Conservation (phyloP, 2,113 vertebrate genomes). For the Apeltes quadracus region DNA sequence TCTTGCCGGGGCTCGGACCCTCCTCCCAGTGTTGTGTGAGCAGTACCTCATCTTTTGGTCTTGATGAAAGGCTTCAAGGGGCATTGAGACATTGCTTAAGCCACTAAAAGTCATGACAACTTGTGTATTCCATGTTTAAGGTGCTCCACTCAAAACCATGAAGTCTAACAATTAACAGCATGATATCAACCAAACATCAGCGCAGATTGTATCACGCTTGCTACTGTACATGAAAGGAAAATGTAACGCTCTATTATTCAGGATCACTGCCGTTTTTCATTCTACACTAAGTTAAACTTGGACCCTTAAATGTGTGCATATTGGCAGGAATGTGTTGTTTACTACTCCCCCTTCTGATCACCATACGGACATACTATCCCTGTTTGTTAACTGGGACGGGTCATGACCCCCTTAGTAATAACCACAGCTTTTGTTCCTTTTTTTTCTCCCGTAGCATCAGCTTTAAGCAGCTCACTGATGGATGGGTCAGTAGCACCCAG, state of each 20-base stretch:
- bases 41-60: constrained; percentile 5
- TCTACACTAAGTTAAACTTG: constrained; percentile 6
- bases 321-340: constrained; percentile 2
- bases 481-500: constrained; percentile 22
- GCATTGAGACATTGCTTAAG: constrained; percentile 1
- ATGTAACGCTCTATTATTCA: constrained; percentile 14
- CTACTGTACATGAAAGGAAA: constrained; percentile 26
- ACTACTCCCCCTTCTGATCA: background rate
- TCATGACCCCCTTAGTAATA: constrained; percentile 8
- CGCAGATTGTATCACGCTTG: constrained; percentile 30
- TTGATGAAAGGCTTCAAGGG: constrained; percentile 14
- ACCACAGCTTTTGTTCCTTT: constrained; percentile 5
- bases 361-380: constrained; percentile 6
- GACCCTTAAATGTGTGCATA: constrained; percentile 6
- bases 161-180: constrained; percentile 22
- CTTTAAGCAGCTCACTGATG: constrained; percentile 43
- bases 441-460: constrained; percentile 20
- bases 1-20: too few species aligned
- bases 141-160: background rate
- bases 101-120: background rate
- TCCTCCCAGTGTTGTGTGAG: too few species aligned
- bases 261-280: background rate
- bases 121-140: background rate
- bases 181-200: constrained; percentile 15
- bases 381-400: background rate